Base-by-base conservation (phyloP, 2,113 vertebrate genomes). In the Ptyas mucosa region DNA sequence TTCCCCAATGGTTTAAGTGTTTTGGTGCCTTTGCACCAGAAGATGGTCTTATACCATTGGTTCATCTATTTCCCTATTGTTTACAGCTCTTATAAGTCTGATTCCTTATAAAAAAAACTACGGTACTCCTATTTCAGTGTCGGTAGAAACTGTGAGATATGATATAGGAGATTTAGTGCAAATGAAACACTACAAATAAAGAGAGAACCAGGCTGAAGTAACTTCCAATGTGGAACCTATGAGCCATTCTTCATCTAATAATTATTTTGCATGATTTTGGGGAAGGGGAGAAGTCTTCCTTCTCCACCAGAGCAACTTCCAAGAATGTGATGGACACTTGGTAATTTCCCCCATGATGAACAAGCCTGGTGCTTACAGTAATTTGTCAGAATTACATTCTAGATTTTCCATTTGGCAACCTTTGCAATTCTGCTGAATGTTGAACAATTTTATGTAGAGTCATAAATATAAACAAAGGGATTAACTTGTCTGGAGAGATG, bases 381-480 rank as follows among this genome's bases (percentile, higher is more conserved):
- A 89, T 90, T 89, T 89, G 69, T 93, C 88, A 90, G 88, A 93
- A 46, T 90, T 75, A 90, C 69, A 93, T 52, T 85, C 88, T 89
- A 81, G 69, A 46, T 54, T 93, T 85, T 89, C 92, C 53, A 15
- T 85, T 93, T 86, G 88, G 92, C 69, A 90, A 11, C 61, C 69
- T 8, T 46, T 58, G 23, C 18, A 11, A 58, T 90, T 86, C 29
- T 8, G 18, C 58, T 55, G 26, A 93, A 93, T 11, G 88, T 89
- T 92, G 88, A 93, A 89, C 51, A 93, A 75, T 93, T 92, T 89
- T 89, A 85, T 89, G 23, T 9, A 93, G 88, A 85, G 88, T 89
- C 92, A 93, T 81, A 89, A 90, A 61, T 90, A 85, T 75, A 93
- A 93, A 93, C 92, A 93, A 93, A 90, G 49, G 75, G 88, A 93